These are phyloP conservation scores for Alexandromys fortis DNA, from an alignment of 2,113 vertebrate species.

Conservation along the genomic window DNA sequence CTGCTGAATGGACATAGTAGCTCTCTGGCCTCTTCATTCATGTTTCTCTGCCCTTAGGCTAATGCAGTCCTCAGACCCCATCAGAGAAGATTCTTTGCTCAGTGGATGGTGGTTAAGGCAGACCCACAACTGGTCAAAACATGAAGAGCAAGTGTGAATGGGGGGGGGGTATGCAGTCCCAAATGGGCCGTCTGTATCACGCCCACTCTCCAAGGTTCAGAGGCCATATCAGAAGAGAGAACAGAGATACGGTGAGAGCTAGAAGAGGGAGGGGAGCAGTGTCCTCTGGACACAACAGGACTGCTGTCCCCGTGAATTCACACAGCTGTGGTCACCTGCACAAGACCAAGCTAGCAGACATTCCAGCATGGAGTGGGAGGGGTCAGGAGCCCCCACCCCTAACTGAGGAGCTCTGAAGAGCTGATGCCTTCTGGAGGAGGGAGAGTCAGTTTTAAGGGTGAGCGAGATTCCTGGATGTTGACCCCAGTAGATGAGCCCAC, in stretches of 20 bases:
- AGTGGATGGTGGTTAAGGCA: neutral
- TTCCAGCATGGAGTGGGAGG: neutral
- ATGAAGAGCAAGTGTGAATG: neutral
- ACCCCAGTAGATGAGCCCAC: neutral
- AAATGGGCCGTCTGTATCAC: neutral
- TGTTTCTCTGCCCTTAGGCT: neutral
- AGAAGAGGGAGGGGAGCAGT: neutral
- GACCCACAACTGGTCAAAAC: neutral
- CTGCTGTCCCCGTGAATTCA: neutral
- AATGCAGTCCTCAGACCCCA: neutral
- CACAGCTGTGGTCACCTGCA: neutral
- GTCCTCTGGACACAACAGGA: neutral
- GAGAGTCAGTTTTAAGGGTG: neutral
- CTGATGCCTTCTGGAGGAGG: neutral
- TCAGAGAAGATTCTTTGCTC: neutral
- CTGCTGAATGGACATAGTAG: neutral
- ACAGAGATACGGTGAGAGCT: neutral
- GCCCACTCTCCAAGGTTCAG: too few relatives aligned
- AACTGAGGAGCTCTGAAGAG: too few relatives aligned
- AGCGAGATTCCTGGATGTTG: neutral
- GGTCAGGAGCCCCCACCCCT: neutral
- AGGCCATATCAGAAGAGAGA: neutral
- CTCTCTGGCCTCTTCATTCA: neutral
- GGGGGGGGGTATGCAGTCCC: neutral
- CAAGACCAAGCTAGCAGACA: neutral